phyloP scores from a whole-genome alignment of 2,113 vertebrate species.

The Anolis carolinensis region DNA sequence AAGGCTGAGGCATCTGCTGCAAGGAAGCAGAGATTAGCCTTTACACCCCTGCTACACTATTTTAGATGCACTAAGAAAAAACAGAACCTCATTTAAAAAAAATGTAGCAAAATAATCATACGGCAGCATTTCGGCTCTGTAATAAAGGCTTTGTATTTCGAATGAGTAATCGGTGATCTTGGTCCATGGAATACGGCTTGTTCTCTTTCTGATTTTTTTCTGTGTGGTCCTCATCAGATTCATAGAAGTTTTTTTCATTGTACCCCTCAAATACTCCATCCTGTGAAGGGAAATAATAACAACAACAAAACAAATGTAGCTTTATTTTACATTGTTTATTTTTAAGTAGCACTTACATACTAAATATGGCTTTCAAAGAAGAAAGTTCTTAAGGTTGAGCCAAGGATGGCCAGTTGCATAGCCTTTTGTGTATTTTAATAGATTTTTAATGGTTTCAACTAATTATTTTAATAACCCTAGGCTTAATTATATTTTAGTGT shows the following conservation, averaged over 20 bases:
- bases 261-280: slow-evolving; percentile 79
- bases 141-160: slow-evolving; percentile 94
- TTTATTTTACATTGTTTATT: neutral
- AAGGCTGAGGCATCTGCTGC: neutral
- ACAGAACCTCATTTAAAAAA: neutral
- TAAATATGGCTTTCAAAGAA: neutral
- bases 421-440: too few species aligned
- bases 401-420: too few species aligned
- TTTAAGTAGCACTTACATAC: neutral
- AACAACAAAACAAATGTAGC: neutral
- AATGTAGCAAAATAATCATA: slow-evolving; percentile 69
- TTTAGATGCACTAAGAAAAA: neutral
- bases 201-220: slow-evolving; percentile 62
- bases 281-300: slow-evolving; percentile 69
- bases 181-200: slow-evolving; percentile 89
- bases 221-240: slow-evolving; percentile 87
- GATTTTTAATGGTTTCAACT: too few species aligned
- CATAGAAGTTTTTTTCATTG: slow-evolving; percentile 86
- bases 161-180: slow-evolving; percentile 92
- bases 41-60: neutral
- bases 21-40: neutral
- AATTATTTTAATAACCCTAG: too few species aligned
- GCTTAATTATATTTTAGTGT: too few species aligned
- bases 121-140: slow-evolving; percentile 96
- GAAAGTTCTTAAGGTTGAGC: too few species aligned